A percentile compares a stretch with the other conserved stretches of the same genome.
Conservation (phyloP, 2,888 invertebrate species). For the Creontiades dilutus region DNA sequence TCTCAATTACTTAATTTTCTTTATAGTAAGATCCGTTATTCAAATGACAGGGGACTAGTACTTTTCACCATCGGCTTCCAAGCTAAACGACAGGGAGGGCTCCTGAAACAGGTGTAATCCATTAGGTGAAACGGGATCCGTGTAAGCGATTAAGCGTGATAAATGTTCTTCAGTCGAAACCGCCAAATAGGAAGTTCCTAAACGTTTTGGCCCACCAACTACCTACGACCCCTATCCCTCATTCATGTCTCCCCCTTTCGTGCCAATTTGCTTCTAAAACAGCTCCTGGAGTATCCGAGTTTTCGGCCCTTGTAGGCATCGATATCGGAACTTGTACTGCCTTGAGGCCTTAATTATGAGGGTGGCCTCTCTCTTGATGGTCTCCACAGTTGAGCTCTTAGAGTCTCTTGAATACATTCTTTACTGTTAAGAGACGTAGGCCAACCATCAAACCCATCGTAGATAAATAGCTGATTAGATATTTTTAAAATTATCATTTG, state of each 20-base stretch:
- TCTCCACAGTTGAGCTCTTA: too few species aligned
- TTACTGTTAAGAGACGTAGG: too few species aligned
- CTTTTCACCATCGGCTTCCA: not conserved
- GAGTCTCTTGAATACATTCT: too few species aligned
- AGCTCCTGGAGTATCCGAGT: not conserved
- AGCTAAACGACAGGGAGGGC: not conserved
- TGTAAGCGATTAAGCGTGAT: constrained; percentile 38
- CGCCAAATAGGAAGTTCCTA: constrained; percentile 30
- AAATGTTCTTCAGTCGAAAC: constrained; percentile 24
- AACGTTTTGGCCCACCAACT: constrained; percentile 28
- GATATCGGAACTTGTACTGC: not conserved
- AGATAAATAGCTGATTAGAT: too few species aligned
- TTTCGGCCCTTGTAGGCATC: not conserved
- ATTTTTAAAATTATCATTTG: too few species aligned
- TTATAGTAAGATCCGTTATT: not conserved
- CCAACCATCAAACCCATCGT: too few species aligned
- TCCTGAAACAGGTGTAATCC: constrained; percentile 11
- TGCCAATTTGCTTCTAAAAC: not conserved
- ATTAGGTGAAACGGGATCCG: constrained; percentile 30
- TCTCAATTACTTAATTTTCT: too few species aligned
- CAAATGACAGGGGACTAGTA: not conserved
- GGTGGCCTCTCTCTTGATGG: too few species aligned
- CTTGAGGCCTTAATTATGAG: too few species aligned
- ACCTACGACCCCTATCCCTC: not conserved
- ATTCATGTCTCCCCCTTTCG: not conserved